Evolutionary conservation across 2,113 vertebrate species (phyloP).

Genomic region (Gallinago paraguaiae): DNA sequence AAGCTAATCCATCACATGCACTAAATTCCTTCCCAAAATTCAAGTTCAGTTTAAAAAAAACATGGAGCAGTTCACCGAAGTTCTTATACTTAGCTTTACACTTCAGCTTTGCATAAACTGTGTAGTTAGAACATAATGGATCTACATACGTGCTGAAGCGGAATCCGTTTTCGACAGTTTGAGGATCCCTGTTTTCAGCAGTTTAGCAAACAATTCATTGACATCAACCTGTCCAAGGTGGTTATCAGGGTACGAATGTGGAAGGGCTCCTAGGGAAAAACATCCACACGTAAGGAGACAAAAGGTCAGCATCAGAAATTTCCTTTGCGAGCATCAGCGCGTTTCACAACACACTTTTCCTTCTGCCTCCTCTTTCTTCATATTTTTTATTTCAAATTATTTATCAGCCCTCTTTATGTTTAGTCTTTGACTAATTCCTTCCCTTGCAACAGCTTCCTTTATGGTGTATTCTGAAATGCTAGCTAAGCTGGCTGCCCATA

Average conservation of each 20-base stretch:
- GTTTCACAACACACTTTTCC: background rate
- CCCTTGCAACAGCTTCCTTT: background rate
- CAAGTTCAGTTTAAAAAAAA: background rate
- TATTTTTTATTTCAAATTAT: background rate
- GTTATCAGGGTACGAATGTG: slow-evolving; percentile 86
- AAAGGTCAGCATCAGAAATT: background rate
- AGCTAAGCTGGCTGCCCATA: background rate
- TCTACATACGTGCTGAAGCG: slow-evolving; percentile 69
- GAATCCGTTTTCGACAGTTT: slow-evolving; percentile 81
- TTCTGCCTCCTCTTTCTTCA: background rate
- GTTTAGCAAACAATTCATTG: slow-evolving; percentile 92
- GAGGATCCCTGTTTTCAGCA: slow-evolving; percentile 92
- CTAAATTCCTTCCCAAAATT: background rate
- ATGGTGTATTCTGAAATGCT: background rate
- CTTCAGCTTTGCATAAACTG: background rate
- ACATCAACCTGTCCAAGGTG: slow-evolving; percentile 96
- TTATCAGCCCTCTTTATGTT: background rate
- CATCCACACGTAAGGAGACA: background rate
- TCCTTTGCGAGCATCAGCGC: background rate
- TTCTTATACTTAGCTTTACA: background rate
- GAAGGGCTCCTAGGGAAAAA: slow-evolving; percentile 58
- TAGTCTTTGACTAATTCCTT: background rate
- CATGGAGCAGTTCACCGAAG: background rate
- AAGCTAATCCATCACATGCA: background rate
- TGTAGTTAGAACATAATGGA: background rate